Conservation (phyloP, 1,140 invertebrate genomes). For the Megalopta genalis region DNA sequence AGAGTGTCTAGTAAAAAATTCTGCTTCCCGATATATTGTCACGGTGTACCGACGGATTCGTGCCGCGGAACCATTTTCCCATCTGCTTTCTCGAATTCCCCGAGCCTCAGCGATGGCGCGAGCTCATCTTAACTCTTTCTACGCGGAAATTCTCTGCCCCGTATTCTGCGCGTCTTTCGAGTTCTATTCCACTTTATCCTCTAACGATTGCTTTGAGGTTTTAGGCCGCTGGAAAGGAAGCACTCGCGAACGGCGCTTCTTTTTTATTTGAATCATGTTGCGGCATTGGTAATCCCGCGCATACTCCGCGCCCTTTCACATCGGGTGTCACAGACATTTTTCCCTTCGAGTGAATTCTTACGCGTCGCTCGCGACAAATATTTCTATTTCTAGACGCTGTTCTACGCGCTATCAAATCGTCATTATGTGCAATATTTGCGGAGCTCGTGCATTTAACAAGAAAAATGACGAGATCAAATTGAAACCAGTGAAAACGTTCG, state of each 20-base stretch:
- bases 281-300: neutral
- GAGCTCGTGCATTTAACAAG: no score
- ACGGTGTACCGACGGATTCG: neutral
- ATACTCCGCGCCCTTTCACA: no score
- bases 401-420: no score
- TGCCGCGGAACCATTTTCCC: neutral
- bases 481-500: no score
- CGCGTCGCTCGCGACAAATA: neutral
- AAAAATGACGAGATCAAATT: no score
- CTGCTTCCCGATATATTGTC: constrained; percentile 15
- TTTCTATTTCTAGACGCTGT: neutral
- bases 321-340: neutral
- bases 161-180: neutral
- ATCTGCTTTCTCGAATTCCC: constrained; percentile 29
- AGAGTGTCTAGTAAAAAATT: neutral
- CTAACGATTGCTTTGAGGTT: constrained; percentile 20
- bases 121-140: constrained; percentile 40
- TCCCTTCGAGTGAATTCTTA: neutral
- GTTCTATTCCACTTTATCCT: constrained; percentile 30
- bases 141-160: neutral
- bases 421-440: no score
- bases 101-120: neutral
- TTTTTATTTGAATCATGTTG: neutral
- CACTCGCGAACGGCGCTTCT: neutral
- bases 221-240: neutral